Evolutionary conservation across 37 sponge, comb jelly and placozoan species (phyloP).

Genomic region (Agelas oroides): DNA sequence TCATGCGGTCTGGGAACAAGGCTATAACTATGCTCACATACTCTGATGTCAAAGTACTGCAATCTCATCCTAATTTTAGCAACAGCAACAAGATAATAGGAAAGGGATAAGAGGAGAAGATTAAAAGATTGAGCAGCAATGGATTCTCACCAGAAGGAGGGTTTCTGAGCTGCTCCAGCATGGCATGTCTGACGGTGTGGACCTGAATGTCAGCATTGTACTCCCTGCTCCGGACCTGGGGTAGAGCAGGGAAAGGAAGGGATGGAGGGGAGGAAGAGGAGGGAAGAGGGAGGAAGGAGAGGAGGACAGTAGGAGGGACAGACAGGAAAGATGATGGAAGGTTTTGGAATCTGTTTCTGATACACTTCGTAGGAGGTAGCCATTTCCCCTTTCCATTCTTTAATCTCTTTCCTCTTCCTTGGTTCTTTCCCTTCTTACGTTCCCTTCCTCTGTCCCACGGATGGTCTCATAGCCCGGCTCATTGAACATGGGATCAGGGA

Average conservation of each 20-base stretch:
- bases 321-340: background rate
- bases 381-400: too few species aligned
- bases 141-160: constrained; percentile 86
- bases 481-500: constrained; percentile 93
- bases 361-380: too few species aligned
- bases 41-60: too few species aligned
- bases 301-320: background rate
- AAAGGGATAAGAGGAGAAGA: too few species aligned
- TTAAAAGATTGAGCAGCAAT: too few species aligned
- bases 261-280: background rate
- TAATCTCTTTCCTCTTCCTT: too few species aligned
- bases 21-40: too few species aligned
- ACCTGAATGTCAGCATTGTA: constrained; percentile 83
- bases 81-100: too few species aligned
- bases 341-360: too few species aligned
- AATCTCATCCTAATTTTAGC: too few species aligned
- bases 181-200: constrained; percentile 83
- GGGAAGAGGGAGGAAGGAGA: background rate
- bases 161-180: constrained; percentile 84
- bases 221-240: constrained; percentile 62
- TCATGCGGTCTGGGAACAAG: too few species aligned
- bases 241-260: background rate
- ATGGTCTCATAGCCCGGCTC: constrained; percentile 94
- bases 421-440: constrained; percentile 24
- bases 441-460: constrained; percentile 81